Evolutionary conservation across 2,797 vertebrate species (phyloP), one percentile per base, ranked within the genome.

Genomic region (Morus bassanus): DNA sequence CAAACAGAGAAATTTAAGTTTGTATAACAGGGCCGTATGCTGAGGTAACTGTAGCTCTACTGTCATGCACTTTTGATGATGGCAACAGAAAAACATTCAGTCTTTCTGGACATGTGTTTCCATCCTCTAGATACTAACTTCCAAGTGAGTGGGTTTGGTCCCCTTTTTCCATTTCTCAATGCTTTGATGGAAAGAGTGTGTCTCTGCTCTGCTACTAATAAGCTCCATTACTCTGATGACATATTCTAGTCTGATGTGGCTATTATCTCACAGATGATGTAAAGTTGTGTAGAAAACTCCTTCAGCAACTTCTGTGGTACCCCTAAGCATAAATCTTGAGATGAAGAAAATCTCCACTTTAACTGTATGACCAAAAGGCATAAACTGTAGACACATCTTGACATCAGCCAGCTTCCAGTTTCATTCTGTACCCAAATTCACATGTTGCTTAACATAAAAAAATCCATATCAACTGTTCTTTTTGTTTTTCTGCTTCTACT

Each of bases 211-310:
- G 15, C n/a, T 50, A 16, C 24, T 57, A n/a, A 12, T 70, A 59
- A 48, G 11, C 24, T 64, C n/a, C 0, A 0, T 53, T 21, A 73
- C 23, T 37, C 31, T 37, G 39, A 43, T 33, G 31, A 27, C 1
- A 1, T 57, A 53, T 45, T 68, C 10, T 61, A 82, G 35, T 51
- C 31, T 78, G n/a, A 85, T 28, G 10, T 76, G 25, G 14, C 23
- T 31, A 41, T 68, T 79, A 61, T 65, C 28, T 37, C 54, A 68
- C 13, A 57, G 59, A 33, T 54, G 7, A 74, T 33, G 8, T 59
- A 27, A 88, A 83, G 16, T 1, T 54, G 11, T 35, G 11, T 18
- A 57, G 86, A 65, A 31, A 75, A 41, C 2, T 15, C 19, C 41
- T 92, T 81, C 69, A 64, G 35, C 15, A 86, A n/a, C 11, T 70